A percentile compares a stretch with the other conserved stretches of the same genome.
Evolutionary conservation across 2,113 vertebrate species (phyloP).

Genomic region (human): DNA sequence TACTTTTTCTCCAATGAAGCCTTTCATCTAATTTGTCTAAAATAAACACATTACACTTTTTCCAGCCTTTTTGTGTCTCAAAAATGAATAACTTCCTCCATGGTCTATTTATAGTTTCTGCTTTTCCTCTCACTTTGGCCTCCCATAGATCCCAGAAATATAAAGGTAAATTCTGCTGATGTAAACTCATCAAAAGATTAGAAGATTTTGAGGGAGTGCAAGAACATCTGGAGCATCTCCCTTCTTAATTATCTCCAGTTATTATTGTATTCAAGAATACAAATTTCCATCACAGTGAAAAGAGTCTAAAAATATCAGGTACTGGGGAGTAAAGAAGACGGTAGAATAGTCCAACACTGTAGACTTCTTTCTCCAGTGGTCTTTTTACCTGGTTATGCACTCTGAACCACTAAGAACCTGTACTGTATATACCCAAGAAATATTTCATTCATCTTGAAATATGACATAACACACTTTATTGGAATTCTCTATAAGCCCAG

Average conservation of each 20-base stretch:
- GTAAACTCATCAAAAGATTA: not conserved
- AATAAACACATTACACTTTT: not conserved
- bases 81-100: not conserved
- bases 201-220: not conserved
- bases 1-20: not conserved
- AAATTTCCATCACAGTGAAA: not conserved
- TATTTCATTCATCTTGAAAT: not conserved
- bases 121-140: not conserved
- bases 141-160: not conserved
- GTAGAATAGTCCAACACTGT: accelerated
- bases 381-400: not conserved
- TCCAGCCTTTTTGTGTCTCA: not conserved
- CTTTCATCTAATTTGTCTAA: not conserved
- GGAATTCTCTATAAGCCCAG: not conserved
- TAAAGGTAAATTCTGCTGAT: not conserved
- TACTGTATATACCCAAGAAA: not conserved
- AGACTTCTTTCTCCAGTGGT: not conserved
- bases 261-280: not conserved
- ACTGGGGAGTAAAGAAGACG: not conserved
- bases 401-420: not conserved
- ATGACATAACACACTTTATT: not conserved
- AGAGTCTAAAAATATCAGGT: not conserved
- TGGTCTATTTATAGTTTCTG: not conserved
- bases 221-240: not conserved
- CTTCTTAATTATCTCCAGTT: not conserved